phyloP scores from a whole-genome alignment of 2,888 invertebrate species.

The Macropis europaea region DNA sequence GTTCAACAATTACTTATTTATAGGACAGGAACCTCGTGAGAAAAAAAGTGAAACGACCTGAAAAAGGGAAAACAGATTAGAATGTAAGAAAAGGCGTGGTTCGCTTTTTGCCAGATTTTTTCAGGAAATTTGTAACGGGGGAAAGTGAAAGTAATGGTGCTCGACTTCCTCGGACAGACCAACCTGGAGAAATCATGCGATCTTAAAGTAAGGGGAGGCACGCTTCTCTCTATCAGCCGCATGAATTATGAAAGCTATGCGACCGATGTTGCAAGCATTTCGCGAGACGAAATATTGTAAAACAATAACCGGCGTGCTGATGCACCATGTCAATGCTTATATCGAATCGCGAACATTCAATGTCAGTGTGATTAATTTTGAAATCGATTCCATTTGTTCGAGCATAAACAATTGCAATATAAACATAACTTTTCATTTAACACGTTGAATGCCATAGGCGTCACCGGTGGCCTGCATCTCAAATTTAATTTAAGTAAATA shows the following conservation, averaged over 20 bases:
- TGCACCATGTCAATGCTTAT: conserved; percentile 29
- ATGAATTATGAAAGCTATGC: conserved; percentile 30
- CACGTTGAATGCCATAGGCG: too few relatives aligned
- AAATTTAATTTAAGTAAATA: too few relatives aligned
- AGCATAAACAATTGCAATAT: not conserved
- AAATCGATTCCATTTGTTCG: conserved; percentile 1
- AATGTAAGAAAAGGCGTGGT: not conserved
- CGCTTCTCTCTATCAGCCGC: not conserved
- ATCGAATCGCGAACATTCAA: not conserved
- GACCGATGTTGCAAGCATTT: conserved; percentile 32
- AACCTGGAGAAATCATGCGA: conserved; percentile 12
- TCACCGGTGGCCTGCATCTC: too few relatives aligned
- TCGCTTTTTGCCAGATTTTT: conserved; percentile 18
- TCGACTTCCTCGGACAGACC: conserved; percentile 11
- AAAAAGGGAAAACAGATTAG: too few relatives aligned
- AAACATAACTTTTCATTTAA: too few relatives aligned
- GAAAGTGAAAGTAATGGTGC: conserved; percentile 38
- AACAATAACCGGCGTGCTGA: conserved; percentile 16
- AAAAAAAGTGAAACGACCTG: not conserved
- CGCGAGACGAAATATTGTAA: conserved; percentile 5
- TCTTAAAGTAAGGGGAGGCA: conserved; percentile 14
- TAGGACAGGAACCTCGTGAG: not conserved
- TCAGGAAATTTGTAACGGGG: not conserved
- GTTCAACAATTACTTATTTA: not conserved
- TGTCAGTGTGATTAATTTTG: not conserved